phyloP scores from a whole-genome alignment of 2,113 vertebrate species.

The Fukomys damarensis region DNA sequence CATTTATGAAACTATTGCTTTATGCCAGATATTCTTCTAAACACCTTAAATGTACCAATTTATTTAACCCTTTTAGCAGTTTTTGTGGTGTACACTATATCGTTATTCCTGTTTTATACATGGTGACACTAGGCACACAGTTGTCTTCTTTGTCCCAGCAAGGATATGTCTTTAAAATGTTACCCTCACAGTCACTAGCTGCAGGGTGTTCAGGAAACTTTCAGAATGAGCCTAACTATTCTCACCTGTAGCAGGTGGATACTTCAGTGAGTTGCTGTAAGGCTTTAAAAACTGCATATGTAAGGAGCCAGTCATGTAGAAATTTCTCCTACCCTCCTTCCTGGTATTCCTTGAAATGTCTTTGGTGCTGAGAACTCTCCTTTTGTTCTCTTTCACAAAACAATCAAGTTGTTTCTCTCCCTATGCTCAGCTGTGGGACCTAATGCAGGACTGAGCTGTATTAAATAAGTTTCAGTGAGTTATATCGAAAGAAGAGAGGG shows the following conservation, averaged over 20 bases:
- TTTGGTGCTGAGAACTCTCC: constrained; percentile 11
- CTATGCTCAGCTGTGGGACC: constrained; percentile 63
- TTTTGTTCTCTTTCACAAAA: constrained; percentile 74
- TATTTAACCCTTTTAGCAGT: not conserved
- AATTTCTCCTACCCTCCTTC: not conserved
- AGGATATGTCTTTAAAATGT: not conserved
- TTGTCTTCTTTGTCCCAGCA: too few relatives aligned
- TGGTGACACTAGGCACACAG: not conserved
- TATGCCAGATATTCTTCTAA: not conserved
- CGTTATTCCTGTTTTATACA: not conserved
- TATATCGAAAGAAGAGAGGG: constrained; percentile 59
- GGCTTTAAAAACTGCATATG: not conserved
- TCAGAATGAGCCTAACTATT: not conserved
- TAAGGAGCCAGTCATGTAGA: not conserved
- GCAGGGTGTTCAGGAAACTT: not conserved
- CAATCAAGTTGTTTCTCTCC: constrained; percentile 69
- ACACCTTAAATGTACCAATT: not conserved
- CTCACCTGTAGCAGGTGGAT: not conserved
- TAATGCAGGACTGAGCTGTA: not conserved
- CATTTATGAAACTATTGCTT: not conserved
- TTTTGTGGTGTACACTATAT: not conserved
- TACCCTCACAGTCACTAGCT: not conserved
- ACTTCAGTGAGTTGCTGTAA: not conserved
- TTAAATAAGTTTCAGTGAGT: constrained; percentile 60
- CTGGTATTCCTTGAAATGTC: not conserved